phyloP scores from a whole-genome alignment of 1,140 invertebrate genomes.

The Agraylea sexmaculata region DNA sequence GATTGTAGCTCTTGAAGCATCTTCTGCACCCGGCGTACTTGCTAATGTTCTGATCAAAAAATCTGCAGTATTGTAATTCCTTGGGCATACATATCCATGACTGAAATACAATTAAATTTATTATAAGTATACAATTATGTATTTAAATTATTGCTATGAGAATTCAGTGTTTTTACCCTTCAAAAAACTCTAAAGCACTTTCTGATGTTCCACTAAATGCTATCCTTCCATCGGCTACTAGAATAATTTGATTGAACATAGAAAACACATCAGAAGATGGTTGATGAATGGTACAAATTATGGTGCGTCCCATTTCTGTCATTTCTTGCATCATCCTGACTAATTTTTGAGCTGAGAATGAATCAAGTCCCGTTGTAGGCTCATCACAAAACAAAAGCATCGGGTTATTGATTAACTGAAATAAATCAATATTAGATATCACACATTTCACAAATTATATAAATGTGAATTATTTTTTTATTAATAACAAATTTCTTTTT shows the following conservation, averaged over 20 bases:
- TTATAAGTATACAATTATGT: too few species aligned
- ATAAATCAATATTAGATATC: too few species aligned
- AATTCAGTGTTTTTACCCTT: conserved; percentile 38
- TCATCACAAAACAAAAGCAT: conserved; percentile 92
- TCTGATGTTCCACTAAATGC: conserved; percentile 72
- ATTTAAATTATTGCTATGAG: conserved; percentile 3
- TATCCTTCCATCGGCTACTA: conserved; percentile 80
- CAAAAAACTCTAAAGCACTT: conserved; percentile 69
- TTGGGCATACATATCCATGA: conserved; percentile 63
- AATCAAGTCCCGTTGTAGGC: conserved; percentile 88
- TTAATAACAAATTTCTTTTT: too few species aligned
- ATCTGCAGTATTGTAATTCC: conserved; percentile 86
- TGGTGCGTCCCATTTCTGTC: conserved; percentile 61
- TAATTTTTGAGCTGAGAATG: conserved; percentile 80
- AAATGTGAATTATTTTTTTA: too few species aligned
- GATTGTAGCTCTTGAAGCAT: conserved; percentile 47
- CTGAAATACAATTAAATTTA: conserved; percentile 34
- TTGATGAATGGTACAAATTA: conserved; percentile 94
- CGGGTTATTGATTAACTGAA: conserved; percentile 80
- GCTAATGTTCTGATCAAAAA: conserved; percentile 81
- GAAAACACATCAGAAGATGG: conserved; percentile 87
- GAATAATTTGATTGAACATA: conserved; percentile 74
- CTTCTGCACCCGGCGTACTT: conserved; percentile 62
- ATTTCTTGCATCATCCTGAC: conserved; percentile 60
- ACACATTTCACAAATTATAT: too few species aligned